A percentile compares a stretch with the other conserved stretches of the same genome.
These are phyloP conservation scores for Philereme vetulata DNA, from an alignment of 2,888 invertebrate species.

Conservation along the genomic window DNA sequence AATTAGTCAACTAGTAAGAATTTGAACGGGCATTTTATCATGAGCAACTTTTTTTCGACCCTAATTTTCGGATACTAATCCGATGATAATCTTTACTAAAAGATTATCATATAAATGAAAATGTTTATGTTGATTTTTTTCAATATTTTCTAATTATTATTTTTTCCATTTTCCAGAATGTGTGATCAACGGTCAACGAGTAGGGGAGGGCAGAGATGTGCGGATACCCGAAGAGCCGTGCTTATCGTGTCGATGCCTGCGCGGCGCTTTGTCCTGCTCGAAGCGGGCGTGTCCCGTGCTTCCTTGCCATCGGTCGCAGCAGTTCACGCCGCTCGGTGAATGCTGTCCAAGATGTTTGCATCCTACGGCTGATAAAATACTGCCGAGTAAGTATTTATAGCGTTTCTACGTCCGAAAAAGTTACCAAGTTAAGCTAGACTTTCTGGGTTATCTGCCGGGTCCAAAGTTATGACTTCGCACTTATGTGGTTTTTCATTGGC, in stretches of 20 bases:
- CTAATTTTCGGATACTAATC: too few species aligned
- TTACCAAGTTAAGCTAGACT: neutral
- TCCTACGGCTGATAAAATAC: conserved; percentile 77
- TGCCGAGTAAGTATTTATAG: conserved; percentile 64
- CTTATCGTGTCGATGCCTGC: conserved; percentile 91
- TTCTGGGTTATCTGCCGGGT: too few species aligned
- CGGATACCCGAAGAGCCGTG: conserved; percentile 93
- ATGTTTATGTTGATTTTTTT: too few species aligned
- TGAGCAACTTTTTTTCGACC: too few species aligned
- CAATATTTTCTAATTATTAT: conserved; percentile 3
- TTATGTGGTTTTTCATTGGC: too few species aligned
- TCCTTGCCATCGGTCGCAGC: conserved; percentile 89
- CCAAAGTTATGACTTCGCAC: too few species aligned
- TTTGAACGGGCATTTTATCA: too few species aligned
- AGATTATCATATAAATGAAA: too few species aligned
- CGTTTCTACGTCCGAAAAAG: too few species aligned
- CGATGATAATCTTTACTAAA: too few species aligned
- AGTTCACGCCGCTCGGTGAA: conserved; percentile 88
- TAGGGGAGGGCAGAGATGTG: conserved; percentile 91
- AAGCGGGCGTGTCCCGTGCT: conserved; percentile 95
- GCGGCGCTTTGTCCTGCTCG: conserved; percentile 88
- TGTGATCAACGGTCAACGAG: conserved; percentile 91
- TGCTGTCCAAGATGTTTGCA: conserved; percentile 87
- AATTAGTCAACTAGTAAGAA: too few species aligned
- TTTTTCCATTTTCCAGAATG: conserved; percentile 85